These are phyloP conservation scores for Fulica atra DNA, from an alignment of 2,113 vertebrate genomes.

Conservation along the genomic window DNA sequence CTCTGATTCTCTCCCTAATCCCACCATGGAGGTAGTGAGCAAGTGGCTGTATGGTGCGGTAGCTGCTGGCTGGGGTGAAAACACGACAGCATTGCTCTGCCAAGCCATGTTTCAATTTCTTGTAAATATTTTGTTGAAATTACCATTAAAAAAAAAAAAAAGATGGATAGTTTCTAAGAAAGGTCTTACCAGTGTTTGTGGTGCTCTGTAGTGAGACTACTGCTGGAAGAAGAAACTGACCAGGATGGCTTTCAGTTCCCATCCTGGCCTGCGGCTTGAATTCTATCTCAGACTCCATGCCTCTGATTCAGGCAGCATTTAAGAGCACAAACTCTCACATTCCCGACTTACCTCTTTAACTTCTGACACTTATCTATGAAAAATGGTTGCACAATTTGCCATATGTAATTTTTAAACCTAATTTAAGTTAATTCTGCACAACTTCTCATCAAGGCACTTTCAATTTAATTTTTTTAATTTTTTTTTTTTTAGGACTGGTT, in stretches of 20 bases:
- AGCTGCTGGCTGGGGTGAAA: too few species aligned
- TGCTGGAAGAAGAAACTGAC: not conserved
- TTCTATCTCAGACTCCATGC: not conserved
- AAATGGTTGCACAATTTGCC: not conserved
- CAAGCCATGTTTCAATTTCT: not conserved
- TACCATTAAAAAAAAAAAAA: not conserved
- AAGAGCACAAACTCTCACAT: not conserved
- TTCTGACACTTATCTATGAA: not conserved
- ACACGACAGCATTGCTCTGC: not conserved
- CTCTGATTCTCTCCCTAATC: too few species aligned
- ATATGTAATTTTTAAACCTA: conserved; percentile 44
- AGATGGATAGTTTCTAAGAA: not conserved
- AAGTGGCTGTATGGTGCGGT: too few species aligned
- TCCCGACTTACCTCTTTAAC: not conserved
- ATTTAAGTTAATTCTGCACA: conserved; percentile 34
- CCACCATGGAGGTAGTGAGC: too few species aligned
- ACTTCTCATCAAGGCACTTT: conserved; percentile 28
- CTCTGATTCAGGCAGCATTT: not conserved
- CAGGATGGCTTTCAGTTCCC: not conserved
- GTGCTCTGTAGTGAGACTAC: not conserved
- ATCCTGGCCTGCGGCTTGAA: not conserved
- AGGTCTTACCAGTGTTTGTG: not conserved
- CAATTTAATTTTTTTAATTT: not conserved
- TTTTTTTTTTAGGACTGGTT: not conserved
- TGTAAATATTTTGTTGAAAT: not conserved